Evolutionary conservation across 2,113 vertebrate species (phyloP), one percentile per base, ranked within the genome.

Genomic region (Chloropsis hardwickii): DNA sequence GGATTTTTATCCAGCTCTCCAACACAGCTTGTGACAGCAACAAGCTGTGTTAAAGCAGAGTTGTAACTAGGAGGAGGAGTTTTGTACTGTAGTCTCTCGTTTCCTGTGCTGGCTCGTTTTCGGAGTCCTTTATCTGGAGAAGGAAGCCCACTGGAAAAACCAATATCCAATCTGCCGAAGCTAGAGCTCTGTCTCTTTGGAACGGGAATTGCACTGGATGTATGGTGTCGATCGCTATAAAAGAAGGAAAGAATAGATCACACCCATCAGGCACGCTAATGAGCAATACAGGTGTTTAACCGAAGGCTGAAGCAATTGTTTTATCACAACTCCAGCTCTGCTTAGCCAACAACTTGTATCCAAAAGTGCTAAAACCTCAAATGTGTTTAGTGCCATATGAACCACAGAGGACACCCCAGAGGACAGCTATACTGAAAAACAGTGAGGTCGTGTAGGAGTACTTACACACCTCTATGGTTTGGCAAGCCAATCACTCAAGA

Each of bases 141-240:
- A 81, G 98, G 98, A 85, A 97, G 97, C 65, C 96, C 98, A 57
- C 96, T 69, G 8, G 98, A 98, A 83, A 97, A 98, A 62, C 97
- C 97, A 2, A 97, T 31, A 70, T 99, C 99, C 8, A 98, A 95
- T 37, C 97, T 95, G n/a, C 97, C 96, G 7, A 98, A 98, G 33
- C 98, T 94, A 6, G 98, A 97, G 76, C 98, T 98, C 88, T 98
- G 98, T 97, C 99, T 99, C 97, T 98, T 95, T 61, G 99, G 99
- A 89, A 99, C 99, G 0, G 99, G 99, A 96, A 99, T 99, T 45
- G 99, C 98, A 67, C 98, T 99, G 70, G 99, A 99, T 69, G 98
- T 98, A 25, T 99, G 98, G 95, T 98, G 98, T 56, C 98, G 98
- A 94, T 99, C 99, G 6, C 99, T 99, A 85, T 35, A 85, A 91